Evolutionary conservation across 1,140 invertebrate species (phyloP), one percentile per base, ranked within the genome.

Genomic region (Vanessa tameamea): DNA sequence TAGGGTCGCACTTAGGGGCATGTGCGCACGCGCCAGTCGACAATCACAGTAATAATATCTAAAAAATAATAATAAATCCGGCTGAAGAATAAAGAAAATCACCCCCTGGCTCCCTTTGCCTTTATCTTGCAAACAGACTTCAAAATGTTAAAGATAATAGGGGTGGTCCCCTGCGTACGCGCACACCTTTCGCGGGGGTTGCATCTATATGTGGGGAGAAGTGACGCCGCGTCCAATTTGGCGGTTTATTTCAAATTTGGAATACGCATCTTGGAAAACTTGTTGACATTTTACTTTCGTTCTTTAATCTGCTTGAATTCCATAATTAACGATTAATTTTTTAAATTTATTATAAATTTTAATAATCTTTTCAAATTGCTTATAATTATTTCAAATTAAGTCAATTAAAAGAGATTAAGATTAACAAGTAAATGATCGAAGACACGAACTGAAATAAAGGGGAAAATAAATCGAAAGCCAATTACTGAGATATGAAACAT

Each of bases 51-150:
- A 92, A 92, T 92, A 91, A 91, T 92, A 92, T 89, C 88, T 90
- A 91, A 91, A 91, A 91, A 92, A 92, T 91, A 91, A 92, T 92
- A 92, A 92, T 92, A 92, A 92, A 92, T 91, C 88, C 89, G 87
- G 88, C 85, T 90, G 90, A 92, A 87, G 90, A 92, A 92, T 92
- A 92, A 92, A 92, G 90, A 92, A 92, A 91, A 87, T 90, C 87
- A 88, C 87, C 89, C 90, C 87, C 90, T 79, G 79, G 82, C 82
- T 88, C 87, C 89, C 87, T 86, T 89, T 90, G 87, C 88, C 89
- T 92, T 92, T 92, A 91, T 92, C 90, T 92, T 92, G 90, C 87
- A 88, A 88, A 89, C 87, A 90, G 90, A 92, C 88, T 92, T 92
- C 84, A 81, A 88, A 84, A 89, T 90, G 87, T 87, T 88, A 88